Base-by-base conservation (phyloP, 2,113 vertebrate species). In the Isichthys henryi region DNA sequence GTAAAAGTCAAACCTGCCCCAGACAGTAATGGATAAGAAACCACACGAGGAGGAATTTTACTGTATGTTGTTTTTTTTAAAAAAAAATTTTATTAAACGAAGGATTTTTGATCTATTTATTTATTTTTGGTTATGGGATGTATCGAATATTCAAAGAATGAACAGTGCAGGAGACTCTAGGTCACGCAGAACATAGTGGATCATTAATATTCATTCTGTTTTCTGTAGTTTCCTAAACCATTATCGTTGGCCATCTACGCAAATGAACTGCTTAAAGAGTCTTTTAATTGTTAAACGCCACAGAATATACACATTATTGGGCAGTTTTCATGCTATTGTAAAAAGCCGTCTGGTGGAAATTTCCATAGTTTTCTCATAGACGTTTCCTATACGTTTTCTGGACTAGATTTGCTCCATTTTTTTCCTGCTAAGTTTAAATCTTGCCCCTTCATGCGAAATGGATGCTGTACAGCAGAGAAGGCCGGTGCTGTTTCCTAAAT, bases 401-500 rank as follows among this genome's bases (percentile, higher is more conserved):
- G 27, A 53, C 85, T 31, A 43, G n/a, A 31, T 87, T 56, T 17
- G 39, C 50, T 87, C 31, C 0, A 0, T 11, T 23, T 31, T 53
- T 53, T 87, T 56, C 0, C 27, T 6, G 45, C 15, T 2, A n/a
- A 62, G 45, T 80, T 77, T 82, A 77, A 8, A 43, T 56, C 49
- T 89, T 89, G 2, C n/a, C 23, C 50, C 74, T 27, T 3, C 6
- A 11, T 45, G 27, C 83, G 58, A 88, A 56, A 52, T 70, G 50
- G 39, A 85, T 45, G 23, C 77, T 88, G 27, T 45, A 46, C 17
- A 56, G n/a, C 50, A 50, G n/a, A 62, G 74, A 15, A 15, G 23
- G 11, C 70, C 27, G 35, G 2, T 3, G 10, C 49, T 31, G 23
- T 27, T 27, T 46, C 85, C 91, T 82, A 46, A 89, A 92, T 89